phyloP scores from a whole-genome alignment of 2,797 vertebrate genomes.

The Neopelma chrysocephalum region DNA sequence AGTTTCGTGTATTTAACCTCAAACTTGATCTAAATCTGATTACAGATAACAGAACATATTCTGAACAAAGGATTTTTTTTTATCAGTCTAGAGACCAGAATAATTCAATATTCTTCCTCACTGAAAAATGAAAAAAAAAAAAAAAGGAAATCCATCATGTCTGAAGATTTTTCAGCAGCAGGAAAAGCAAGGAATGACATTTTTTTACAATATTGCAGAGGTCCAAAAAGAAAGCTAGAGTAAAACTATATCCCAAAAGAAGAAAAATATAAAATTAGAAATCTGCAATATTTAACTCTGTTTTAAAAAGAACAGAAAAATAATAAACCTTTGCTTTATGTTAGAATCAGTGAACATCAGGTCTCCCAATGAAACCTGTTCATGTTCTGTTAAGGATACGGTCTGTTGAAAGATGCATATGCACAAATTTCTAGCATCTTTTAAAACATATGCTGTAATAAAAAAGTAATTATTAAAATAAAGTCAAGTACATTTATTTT shows the following conservation, averaged over 20 bases:
- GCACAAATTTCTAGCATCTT: neutral
- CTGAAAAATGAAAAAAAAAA: neutral
- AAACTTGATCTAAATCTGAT: neutral
- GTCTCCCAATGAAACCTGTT: neutral
- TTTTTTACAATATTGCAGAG: neutral
- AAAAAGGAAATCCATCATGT: neutral
- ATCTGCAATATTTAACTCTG: neutral
- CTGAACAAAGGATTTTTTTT: neutral
- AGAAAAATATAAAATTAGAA: neutral
- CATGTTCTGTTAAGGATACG: neutral
- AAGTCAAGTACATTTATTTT: neutral
- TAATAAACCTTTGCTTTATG: neutral
- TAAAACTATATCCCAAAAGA: neutral
- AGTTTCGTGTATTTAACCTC: neutral
- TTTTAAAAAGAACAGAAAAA: neutral
- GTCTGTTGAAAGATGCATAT: neutral
- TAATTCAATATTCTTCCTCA: neutral
- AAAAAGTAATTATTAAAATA: neutral
- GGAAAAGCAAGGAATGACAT: neutral
- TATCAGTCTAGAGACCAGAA: neutral
- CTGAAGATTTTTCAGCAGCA: neutral
- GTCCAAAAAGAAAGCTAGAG: neutral
- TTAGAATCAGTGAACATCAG: neutral
- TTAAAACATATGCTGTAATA: neutral
- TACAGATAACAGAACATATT: neutral